Percentiles rank a stretch among this genome's conserved stretches.
These are phyloP conservation scores for Gymnoscopelus braueri DNA, from an alignment of 2,797 vertebrate genomes.

Conservation along the genomic window DNA sequence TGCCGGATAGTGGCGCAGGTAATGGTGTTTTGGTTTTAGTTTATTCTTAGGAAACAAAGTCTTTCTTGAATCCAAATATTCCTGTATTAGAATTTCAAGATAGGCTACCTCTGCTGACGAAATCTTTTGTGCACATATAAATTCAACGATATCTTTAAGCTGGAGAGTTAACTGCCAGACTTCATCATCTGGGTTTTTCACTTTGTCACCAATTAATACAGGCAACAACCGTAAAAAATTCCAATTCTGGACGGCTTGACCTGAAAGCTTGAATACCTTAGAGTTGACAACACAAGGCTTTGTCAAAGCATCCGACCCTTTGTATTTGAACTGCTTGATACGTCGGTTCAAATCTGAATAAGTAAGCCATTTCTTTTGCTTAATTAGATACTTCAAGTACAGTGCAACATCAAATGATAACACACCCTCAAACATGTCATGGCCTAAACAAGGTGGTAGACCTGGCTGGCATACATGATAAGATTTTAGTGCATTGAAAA, in stretches of 20 bases:
- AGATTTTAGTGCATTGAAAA: constrained; percentile 16
- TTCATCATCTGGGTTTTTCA: too few relatives aligned
- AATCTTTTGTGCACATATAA: too few relatives aligned
- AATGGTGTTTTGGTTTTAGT: constrained; percentile 56
- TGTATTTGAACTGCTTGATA: constrained; percentile 4
- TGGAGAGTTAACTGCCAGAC: too few relatives aligned
- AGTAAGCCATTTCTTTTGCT: constrained; percentile 5
- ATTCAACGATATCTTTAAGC: too few relatives aligned
- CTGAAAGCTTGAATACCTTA: too few relatives aligned
- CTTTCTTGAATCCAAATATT: too few relatives aligned
- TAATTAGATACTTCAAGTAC: constrained; percentile 6
- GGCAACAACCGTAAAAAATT: too few relatives aligned
- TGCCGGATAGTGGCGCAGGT: constrained; percentile 32
- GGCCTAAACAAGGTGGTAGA: constrained; percentile 20
- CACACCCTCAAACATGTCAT: constrained; percentile 26
- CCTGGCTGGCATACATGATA: constrained; percentile 24
- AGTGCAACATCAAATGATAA: constrained; percentile 22
- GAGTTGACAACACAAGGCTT: too few relatives aligned
- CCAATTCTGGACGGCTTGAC: too few relatives aligned
- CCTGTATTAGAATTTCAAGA: too few relatives aligned
- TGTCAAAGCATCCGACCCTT: background rate
- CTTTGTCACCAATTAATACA: too few relatives aligned
- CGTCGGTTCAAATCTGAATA: constrained; percentile 1
- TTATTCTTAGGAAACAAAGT: background rate
- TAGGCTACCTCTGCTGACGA: too few relatives aligned